Evolutionary conservation across 2,113 vertebrate genomes (phyloP).

Genomic region (Perca fluviatilis): DNA sequence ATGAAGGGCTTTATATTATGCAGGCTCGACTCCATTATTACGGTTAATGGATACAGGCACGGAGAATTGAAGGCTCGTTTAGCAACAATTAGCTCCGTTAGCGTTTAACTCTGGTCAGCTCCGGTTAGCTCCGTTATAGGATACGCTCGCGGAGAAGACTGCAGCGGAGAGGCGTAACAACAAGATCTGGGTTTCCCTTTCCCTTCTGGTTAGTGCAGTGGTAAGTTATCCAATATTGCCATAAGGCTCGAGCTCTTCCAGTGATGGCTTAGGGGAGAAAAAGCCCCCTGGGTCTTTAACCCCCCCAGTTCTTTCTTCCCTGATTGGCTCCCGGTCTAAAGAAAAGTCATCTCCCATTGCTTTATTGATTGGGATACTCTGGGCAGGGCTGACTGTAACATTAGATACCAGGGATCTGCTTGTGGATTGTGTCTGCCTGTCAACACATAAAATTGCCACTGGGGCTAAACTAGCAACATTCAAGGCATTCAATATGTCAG

Average conservation of each 20-base stretch:
- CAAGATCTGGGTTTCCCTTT: constrained; percentile 53
- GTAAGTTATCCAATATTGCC: constrained; percentile 74
- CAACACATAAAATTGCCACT: constrained; percentile 77
- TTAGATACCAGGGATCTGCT: constrained; percentile 67
- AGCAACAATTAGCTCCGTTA: too few relatives aligned
- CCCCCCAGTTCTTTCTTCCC: constrained; percentile 20
- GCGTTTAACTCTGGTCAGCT: too few relatives aligned
- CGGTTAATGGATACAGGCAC: too few relatives aligned
- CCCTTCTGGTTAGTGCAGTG: constrained; percentile 44
- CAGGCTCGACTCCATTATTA: too few relatives aligned
- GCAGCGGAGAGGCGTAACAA: too few relatives aligned
- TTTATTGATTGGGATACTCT: constrained; percentile 76
- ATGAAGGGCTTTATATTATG: too few relatives aligned
- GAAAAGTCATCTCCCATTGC: constrained; percentile 65
- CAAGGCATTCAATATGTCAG: constrained; percentile 75
- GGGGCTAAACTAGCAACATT: constrained; percentile 63
- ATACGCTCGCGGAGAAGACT: too few relatives aligned
- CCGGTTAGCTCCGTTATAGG: too few relatives aligned
- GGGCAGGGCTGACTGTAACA: constrained; percentile 62
- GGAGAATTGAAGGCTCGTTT: too few relatives aligned
- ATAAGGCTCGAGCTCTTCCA: constrained; percentile 56
- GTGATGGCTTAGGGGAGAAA: constrained; percentile 52
- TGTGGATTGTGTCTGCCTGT: constrained; percentile 72
- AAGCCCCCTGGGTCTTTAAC: constrained; percentile 46
- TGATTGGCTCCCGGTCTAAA: constrained; percentile 63